Evolutionary conservation across 2,797 vertebrate genomes (phyloP).

Genomic region (Sebastes glaucus): DNA sequence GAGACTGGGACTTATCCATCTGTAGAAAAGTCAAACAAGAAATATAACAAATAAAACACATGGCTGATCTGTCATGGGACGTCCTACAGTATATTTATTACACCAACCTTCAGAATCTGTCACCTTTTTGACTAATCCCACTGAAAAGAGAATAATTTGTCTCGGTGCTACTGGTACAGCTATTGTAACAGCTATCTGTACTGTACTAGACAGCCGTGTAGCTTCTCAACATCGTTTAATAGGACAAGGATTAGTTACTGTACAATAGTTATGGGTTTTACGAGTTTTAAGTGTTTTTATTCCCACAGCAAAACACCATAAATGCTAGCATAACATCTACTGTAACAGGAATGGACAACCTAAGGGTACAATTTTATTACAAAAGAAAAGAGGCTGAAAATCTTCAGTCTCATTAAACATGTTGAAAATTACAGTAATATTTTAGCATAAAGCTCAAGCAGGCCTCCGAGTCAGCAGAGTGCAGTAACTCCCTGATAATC

Average conservation of each 20-base stretch:
- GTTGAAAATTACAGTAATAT: not conserved
- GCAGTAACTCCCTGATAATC: not conserved
- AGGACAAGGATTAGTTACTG: not conserved
- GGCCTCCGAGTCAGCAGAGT: not conserved
- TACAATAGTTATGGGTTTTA: not conserved
- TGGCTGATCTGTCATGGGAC: not conserved
- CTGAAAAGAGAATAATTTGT: not conserved
- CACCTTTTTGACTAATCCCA: not conserved
- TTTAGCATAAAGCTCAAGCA: not conserved
- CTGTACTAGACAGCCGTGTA: not conserved
- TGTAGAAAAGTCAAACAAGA: conserved; percentile 51
- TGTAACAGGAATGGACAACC: not conserved
- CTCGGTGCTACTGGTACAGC: not conserved
- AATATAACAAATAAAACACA: not conserved
- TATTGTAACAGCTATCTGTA: not conserved
- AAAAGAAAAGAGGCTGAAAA: not conserved
- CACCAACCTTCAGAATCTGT: not conserved
- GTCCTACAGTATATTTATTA: not conserved
- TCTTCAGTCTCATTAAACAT: not conserved
- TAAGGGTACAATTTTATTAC: not conserved
- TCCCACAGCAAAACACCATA: not conserved
- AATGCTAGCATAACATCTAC: not conserved
- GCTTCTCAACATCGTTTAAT: not conserved
- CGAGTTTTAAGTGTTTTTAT: not conserved
- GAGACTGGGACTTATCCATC: conserved; percentile 82